Base-by-base conservation (phyloP, 2,113 vertebrate genomes). In the Crypturellus undulatus region DNA sequence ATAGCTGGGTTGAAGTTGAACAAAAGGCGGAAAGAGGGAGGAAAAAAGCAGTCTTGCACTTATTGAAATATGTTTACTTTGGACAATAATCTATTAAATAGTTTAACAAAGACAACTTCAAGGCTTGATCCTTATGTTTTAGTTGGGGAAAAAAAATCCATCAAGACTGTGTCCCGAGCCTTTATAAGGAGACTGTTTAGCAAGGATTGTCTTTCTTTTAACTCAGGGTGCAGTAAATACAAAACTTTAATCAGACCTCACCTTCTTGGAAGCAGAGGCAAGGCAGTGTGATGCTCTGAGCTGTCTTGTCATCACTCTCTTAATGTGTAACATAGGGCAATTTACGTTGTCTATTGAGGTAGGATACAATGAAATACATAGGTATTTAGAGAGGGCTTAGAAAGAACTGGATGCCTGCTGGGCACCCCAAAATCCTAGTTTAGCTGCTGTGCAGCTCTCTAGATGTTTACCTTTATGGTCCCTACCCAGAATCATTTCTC, bases 61-160 rank as follows among this genome's bases (percentile, higher is more conserved):
- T 94, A 97, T 77, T 92, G 92, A 96, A 97, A 96, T 96, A 96
- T 93, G 90, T 97, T 97, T 97, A 93, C 94, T 96, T 96, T 96
- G 92, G 92, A 96, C 88, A 92, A 95, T 87, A 96, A 96, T 79
- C 93, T 95, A 90, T 96, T 96, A 96, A 93, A 90, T 76, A 92
- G 70, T 93, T 89, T 84, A 96, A 93, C 77, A 89, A 93, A 90
- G 77, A 87, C 79, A 51, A 92, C 8, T 42, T 42, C 40, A 42
- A 42, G 40, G 40, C 40, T 42, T 42, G 40, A 42, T 42, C 40
- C 8, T 42, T 11, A 4, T 49, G 47, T 49, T 19, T 49, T 49
- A 21, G 47, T 49, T 49, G 20, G 47, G 47, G 47, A 9, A 49
- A 9, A 49, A 42, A 49, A 49, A 28, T 89, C 79, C 59, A 59